phyloP scores from a whole-genome alignment of 2,888 invertebrate genomes.

The Panzeria rudis region DNA sequence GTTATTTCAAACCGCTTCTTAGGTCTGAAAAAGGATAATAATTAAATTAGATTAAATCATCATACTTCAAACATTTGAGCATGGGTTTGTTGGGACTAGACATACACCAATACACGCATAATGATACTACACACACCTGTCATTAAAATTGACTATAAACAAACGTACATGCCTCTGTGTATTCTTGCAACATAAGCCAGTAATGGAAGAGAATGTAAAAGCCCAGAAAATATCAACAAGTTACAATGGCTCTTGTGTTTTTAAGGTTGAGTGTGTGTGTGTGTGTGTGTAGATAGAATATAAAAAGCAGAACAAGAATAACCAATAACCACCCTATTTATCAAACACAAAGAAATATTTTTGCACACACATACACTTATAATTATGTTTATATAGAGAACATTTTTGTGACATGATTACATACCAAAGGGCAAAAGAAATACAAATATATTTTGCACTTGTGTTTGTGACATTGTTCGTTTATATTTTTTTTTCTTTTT shows the following conservation, averaged over 20 bases:
- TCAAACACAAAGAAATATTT: constrained; percentile 15
- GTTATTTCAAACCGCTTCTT: too few relatives aligned
- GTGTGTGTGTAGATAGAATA: background rate
- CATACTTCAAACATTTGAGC: background rate
- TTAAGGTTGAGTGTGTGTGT: background rate
- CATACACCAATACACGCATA: too few relatives aligned
- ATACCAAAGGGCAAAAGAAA: background rate
- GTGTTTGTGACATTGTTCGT: constrained; percentile 9
- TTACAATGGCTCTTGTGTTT: constrained; percentile 40
- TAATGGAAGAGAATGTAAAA: constrained; percentile 35
- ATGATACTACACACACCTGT: background rate
- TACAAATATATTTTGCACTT: constrained; percentile 2
- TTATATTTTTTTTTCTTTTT: too few relatives aligned
- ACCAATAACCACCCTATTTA: constrained; percentile 32
- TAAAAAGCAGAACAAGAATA: background rate
- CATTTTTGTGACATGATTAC: background rate
- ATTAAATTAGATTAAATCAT: background rate
- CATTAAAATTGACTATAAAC: background rate
- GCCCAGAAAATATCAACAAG: constrained; percentile 60
- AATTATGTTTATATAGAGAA: background rate
- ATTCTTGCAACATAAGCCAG: constrained; percentile 28
- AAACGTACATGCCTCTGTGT: background rate
- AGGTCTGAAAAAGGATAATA: too few relatives aligned
- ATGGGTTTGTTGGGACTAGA: background rate
- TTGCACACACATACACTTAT: background rate